Percentiles rank a stretch among this genome's conserved stretches.
phyloP scores from a whole-genome alignment of 2,888 invertebrate species.

The Cacoxenus indagator region DNA sequence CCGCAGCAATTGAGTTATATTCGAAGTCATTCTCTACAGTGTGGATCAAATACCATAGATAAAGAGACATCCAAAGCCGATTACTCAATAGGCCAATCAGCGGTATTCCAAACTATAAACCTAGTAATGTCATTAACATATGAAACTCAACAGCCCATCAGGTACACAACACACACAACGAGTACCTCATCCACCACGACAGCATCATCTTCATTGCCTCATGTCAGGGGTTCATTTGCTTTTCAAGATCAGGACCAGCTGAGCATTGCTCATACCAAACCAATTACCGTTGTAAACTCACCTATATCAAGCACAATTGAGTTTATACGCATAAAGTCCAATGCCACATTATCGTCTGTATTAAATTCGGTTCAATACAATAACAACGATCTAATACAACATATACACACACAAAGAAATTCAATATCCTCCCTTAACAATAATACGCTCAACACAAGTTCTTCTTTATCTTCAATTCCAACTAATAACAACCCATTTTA shows the following conservation, averaged over 20 bases:
- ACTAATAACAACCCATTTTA: slow-evolving; percentile 31
- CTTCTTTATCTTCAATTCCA: background rate
- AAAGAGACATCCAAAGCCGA: background rate
- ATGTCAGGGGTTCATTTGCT: background rate
- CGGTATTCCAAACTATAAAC: background rate
- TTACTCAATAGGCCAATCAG: background rate
- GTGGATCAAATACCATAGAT: background rate
- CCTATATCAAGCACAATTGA: background rate
- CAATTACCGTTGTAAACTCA: background rate
- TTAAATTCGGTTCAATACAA: background rate
- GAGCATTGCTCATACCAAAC: background rate
- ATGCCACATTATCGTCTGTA: background rate
- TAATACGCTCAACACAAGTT: slow-evolving; percentile 5
- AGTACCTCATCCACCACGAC: background rate
- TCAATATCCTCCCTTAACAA: background rate
- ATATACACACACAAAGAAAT: slow-evolving; percentile 3
- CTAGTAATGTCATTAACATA: slow-evolving; percentile 37
- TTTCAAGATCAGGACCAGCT: background rate
- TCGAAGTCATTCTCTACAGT: background rate
- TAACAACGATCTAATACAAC: background rate
- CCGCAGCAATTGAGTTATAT: background rate
- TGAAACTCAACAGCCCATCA: slow-evolving; percentile 24
- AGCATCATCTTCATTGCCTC: slow-evolving; percentile 20
- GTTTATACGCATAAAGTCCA: background rate
- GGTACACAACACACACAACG: slow-evolving; percentile 4